phyloP scores from a whole-genome alignment of 2,797 vertebrate species.

The Halcyon smyrnensis region DNA sequence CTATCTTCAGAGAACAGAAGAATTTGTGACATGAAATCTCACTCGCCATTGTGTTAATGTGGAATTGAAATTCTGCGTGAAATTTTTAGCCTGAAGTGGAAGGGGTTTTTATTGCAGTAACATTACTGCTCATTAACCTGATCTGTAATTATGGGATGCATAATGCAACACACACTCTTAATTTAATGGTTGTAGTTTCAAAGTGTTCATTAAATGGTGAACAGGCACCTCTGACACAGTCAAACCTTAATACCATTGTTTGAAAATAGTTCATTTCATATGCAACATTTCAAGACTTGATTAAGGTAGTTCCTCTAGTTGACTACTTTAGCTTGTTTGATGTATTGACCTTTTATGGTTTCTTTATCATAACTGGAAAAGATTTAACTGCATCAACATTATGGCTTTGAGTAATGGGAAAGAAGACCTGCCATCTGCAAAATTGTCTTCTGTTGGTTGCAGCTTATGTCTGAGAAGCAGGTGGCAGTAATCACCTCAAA shows the following conservation, averaged over 20 bases:
- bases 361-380: neutral
- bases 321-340: neutral
- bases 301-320: neutral
- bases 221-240: neutral
- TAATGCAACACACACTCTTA: neutral
- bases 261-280: neutral
- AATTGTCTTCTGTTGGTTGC: neutral
- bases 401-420: neutral
- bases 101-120: neutral
- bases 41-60: neutral
- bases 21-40: neutral
- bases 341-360: neutral
- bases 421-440: neutral
- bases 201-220: slow-evolving; percentile 5
- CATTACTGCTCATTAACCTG: neutral
- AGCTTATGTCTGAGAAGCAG: neutral
- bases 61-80: neutral
- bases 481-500: neutral
- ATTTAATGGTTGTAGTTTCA: neutral
- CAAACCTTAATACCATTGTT: neutral
- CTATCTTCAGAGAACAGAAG: neutral
- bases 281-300: neutral
- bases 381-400: neutral
- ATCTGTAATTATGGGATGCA: neutral
- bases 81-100: neutral